Evolutionary conservation across 2,113 vertebrate species (phyloP).

Genomic region (Xyrauchen texanus): DNA sequence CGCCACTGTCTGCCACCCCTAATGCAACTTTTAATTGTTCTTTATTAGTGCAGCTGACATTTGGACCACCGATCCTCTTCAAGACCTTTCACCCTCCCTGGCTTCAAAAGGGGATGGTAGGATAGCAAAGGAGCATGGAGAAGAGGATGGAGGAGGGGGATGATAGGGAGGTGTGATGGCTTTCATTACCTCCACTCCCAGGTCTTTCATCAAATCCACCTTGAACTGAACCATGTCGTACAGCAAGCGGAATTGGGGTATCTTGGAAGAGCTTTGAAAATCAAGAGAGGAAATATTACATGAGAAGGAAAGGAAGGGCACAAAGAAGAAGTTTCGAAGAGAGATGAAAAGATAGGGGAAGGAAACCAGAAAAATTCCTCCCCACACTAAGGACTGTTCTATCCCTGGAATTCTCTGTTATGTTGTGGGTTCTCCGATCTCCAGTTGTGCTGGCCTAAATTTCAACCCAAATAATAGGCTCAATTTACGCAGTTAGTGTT

Average conservation of each 20-base stretch:
- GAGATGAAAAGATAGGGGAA: neutral
- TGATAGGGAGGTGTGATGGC: constrained; percentile 48
- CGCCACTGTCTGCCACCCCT: constrained; percentile 67
- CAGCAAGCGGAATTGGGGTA: constrained; percentile 83
- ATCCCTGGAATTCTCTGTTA: constrained; percentile 48
- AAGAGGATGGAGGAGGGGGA: neutral
- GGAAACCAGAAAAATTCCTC: no score
- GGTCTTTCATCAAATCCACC: constrained; percentile 84
- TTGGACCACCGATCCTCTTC: constrained; percentile 78
- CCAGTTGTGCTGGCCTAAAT: constrained; percentile 1
- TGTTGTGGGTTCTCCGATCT: constrained; percentile 24
- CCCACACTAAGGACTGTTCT: neutral
- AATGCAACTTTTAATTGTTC: constrained; percentile 84
- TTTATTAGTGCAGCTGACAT: constrained; percentile 83
- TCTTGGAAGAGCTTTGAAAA: constrained; percentile 77
- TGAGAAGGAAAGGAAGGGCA: neutral
- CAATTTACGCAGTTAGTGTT: no score
- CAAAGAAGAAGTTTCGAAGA: neutral
- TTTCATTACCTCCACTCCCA: constrained; percentile 85
- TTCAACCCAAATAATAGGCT: constrained; percentile 18
- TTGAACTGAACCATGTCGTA: constrained; percentile 85
- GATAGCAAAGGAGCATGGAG: constrained; percentile 18
- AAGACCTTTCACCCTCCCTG: constrained; percentile 60
- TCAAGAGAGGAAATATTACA: constrained; percentile 39
- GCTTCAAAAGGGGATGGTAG: constrained; percentile 46